Evolutionary conservation across 2,888 invertebrate species (phyloP).

Genomic region (Myathropa florea): DNA sequence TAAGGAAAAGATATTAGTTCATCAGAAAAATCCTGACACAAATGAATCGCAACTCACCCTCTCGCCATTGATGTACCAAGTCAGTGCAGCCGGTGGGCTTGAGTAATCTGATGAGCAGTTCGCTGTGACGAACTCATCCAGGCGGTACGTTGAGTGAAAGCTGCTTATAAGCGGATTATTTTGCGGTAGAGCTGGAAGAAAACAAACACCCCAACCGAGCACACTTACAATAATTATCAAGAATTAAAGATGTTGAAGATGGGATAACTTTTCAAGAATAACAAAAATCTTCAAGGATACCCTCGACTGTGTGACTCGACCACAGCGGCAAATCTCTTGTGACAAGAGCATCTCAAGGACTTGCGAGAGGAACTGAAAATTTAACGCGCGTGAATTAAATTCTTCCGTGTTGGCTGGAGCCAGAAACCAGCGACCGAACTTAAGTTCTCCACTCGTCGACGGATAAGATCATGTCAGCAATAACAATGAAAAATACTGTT

Average conservation of each 20-base stretch:
- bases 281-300: no score
- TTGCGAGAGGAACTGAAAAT: no score
- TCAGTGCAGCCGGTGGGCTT: constrained; percentile 76
- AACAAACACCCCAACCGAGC: neutral
- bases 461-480: neutral
- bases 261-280: neutral
- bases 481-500: neutral
- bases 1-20: neutral
- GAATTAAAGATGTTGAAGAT: neutral
- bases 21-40: neutral
- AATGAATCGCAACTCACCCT: constrained; percentile 72
- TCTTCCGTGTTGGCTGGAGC: neutral
- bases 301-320: no score
- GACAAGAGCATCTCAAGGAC: no score
- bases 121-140: constrained; percentile 78
- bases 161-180: constrained; percentile 78
- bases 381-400: no score
- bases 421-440: neutral
- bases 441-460: neutral
- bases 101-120: constrained; percentile 79
- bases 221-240: constrained; percentile 18
- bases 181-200: constrained; percentile 76
- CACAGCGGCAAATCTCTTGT: no score
- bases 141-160: constrained; percentile 76
- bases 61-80: constrained; percentile 78